A percentile compares a stretch with the other conserved stretches of the same genome.
phyloP scores from a whole-genome alignment of 2,113 vertebrate species.

The Sprattus sprattus region DNA sequence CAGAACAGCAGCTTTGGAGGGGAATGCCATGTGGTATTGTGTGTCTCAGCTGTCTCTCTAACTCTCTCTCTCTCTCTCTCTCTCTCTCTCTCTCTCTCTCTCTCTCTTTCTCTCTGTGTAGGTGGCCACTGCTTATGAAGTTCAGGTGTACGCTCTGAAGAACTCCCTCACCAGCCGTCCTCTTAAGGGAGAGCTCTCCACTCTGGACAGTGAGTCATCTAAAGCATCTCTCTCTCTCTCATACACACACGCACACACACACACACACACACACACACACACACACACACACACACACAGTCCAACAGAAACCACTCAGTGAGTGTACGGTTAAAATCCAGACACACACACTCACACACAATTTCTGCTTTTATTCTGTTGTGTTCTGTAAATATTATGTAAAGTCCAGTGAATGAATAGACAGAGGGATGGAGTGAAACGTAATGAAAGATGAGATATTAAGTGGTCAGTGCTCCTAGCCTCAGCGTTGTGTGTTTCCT shows the following conservation, averaged over 20 bases:
- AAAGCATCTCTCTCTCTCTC: not conserved
- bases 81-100: not conserved
- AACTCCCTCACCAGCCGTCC: constrained; percentile 87
- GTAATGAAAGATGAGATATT: too few species aligned
- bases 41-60: not conserved
- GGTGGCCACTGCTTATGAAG: constrained; percentile 91
- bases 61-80: not conserved
- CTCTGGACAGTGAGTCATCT: constrained; percentile 81
- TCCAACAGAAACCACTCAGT: not conserved
- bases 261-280: not conserved
- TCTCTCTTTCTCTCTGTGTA: constrained; percentile 50
- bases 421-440: too few species aligned
- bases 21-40: not conserved
- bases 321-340: too few species aligned
- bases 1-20: not conserved
- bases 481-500: not conserved
- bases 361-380: too few species aligned
- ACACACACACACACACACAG: constrained; percentile 10
- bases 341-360: not conserved
- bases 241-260: not conserved
- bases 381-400: too few species aligned
- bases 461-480: too few species aligned
- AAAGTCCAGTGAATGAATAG: too few species aligned
- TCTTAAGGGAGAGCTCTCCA: constrained; percentile 81
- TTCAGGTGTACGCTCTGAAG: constrained; percentile 88